These are phyloP conservation scores for Peromyscus eremicus DNA, from an alignment of 2,797 vertebrate genomes.

Conservation along the genomic window DNA sequence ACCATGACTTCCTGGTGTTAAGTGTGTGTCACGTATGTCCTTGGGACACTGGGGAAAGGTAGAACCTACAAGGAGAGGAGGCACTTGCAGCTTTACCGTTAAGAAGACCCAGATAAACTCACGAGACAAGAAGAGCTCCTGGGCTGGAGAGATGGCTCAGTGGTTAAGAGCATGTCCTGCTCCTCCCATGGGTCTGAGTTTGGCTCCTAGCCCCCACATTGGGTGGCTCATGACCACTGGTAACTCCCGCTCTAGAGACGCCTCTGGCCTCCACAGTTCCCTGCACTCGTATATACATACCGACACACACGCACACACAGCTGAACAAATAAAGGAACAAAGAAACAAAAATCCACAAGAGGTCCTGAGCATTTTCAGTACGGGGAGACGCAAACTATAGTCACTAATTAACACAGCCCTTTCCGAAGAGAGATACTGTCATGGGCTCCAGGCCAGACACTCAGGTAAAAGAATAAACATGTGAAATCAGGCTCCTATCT, in stretches of 20 bases:
- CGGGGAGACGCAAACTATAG: neutral
- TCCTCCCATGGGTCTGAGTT: neutral
- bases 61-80: neutral
- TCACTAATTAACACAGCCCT: neutral
- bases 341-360: neutral
- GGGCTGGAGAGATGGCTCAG: neutral
- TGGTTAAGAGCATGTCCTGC: neutral
- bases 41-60: neutral
- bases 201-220: neutral
- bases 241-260: neutral
- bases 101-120: neutral
- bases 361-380: neutral
- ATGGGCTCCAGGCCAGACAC: neutral
- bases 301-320: neutral
- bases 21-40: neutral
- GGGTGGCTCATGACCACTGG: neutral
- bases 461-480: neutral
- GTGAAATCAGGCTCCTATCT: neutral
- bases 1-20: neutral
- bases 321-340: neutral
- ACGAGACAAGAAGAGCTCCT: neutral
- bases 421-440: neutral
- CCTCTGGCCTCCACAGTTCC: neutral
- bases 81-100: neutral
- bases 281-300: neutral